phyloP scores from a whole-genome alignment of 64 coral and sea anemone genomes.

The Actinia equina region DNA sequence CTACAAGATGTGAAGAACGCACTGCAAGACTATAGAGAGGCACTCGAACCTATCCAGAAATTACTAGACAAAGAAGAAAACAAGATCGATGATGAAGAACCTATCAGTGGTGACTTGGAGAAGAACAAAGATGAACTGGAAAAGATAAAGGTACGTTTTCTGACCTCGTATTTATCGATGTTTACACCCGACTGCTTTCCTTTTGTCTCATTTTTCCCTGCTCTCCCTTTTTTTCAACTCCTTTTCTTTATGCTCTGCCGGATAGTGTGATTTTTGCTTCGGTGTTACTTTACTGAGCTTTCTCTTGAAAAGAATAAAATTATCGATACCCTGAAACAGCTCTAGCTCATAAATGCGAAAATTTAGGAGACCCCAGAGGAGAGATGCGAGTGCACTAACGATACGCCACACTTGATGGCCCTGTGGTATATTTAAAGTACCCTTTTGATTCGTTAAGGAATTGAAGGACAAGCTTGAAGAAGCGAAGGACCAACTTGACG shows the following conservation, averaged over 20 bases:
- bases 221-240: not conserved
- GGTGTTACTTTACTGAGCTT: too few relatives aligned
- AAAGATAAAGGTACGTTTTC: conserved; percentile 65
- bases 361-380: too few relatives aligned
- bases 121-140: conserved; percentile 88
- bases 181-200: not conserved
- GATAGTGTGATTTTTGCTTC: too few relatives aligned
- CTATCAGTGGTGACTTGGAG: conserved; percentile 66
- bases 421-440: too few relatives aligned
- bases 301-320: too few relatives aligned
- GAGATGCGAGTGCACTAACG: too few relatives aligned
- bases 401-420: too few relatives aligned
- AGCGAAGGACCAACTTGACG: conserved; percentile 55
- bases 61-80: conserved; percentile 53
- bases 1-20: conserved; percentile 34
- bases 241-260: not conserved
- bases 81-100: conserved; percentile 38
- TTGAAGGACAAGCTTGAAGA: conserved; percentile 52
- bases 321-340: too few relatives aligned
- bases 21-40: conserved; percentile 38
- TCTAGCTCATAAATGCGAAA: too few relatives aligned
- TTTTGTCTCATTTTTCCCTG: not conserved
- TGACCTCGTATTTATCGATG: not conserved
- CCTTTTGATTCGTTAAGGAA: conserved; percentile 28
- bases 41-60: conserved; percentile 54